Conservation (phyloP, 2,797 vertebrate genomes). For the Artibeus jamaicensis region DNA sequence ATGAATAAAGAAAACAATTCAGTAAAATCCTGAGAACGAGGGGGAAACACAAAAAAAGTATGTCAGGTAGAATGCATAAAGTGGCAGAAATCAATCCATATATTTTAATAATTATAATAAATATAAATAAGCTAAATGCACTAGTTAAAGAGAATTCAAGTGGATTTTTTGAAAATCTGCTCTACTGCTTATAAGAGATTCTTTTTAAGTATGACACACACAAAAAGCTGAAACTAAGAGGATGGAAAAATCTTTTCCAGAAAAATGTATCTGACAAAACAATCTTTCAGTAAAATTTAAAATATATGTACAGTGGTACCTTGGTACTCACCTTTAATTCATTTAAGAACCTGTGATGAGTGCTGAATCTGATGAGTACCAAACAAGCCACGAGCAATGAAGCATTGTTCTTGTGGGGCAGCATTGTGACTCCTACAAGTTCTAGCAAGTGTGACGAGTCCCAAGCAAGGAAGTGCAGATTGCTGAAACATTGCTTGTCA, state of each 20-base stretch:
- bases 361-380: no score
- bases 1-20: not conserved
- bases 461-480: no score
- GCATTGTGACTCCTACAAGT: no score
- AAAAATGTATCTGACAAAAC: not conserved
- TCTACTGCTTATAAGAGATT: not conserved
- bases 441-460: no score
- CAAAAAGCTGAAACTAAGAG: not conserved
- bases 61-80: not conserved
- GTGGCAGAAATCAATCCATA: not conserved
- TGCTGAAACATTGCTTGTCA: no score
- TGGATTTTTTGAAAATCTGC: not conserved
- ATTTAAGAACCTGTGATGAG: no score
- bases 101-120: not conserved
- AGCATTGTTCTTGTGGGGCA: no score
- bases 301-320: not conserved
- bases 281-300: slow-evolving; percentile 11
- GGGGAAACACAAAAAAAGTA: not conserved
- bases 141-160: not conserved
- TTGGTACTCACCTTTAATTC: no score
- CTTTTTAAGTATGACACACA: not conserved
- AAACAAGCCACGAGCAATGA: no score
- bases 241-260: not conserved
- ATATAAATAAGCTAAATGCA: not conserved
- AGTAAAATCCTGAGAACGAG: not conserved